A percentile compares a stretch with the other conserved stretches of the same genome.
These are phyloP conservation scores for Leuctra nigra DNA, from an alignment of 2,888 invertebrate species.

Conservation along the genomic window DNA sequence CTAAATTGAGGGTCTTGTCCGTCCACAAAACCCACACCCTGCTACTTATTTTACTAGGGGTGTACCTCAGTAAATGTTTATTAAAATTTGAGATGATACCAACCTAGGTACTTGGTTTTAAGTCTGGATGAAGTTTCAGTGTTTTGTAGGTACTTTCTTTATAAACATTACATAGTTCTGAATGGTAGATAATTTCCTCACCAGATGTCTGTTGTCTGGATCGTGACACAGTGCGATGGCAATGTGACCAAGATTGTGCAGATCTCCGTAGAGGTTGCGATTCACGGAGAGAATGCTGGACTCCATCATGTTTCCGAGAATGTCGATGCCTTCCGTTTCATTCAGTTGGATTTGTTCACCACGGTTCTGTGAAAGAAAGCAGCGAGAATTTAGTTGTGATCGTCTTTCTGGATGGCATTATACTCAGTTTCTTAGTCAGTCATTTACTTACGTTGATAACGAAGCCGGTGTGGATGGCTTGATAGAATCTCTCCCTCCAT, in stretches of 20 bases:
- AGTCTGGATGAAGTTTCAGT: no score
- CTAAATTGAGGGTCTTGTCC: no score
- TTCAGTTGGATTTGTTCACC: constrained; percentile 33
- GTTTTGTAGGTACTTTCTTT: no score
- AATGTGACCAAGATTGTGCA: constrained; percentile 38
- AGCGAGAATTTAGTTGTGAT: background rate
- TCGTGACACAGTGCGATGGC: constrained; percentile 35
- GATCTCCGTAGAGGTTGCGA: constrained; percentile 32
- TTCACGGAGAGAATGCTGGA: constrained; percentile 32
- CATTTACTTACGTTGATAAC: constrained; percentile 28
- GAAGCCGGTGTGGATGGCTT: constrained; percentile 38
- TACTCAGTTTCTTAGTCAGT: background rate
- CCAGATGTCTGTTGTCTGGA: constrained; percentile 35
- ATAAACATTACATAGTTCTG: no score
- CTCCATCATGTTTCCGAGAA: constrained; percentile 38
- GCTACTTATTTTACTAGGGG: no score
- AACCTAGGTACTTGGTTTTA: no score
- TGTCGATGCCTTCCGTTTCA: constrained; percentile 36
- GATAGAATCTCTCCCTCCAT: constrained; percentile 39
- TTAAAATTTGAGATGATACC: no score
- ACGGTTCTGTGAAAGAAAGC: constrained; percentile 3
- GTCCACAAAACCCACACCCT: no score
- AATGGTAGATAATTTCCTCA: constrained; percentile 27
- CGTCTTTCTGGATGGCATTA: background rate
- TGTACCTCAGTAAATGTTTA: no score